Evolutionary conservation across 2,113 vertebrate species (phyloP), one percentile per base, ranked within the genome.

Genomic region (Chroicocephalus ridibundus): DNA sequence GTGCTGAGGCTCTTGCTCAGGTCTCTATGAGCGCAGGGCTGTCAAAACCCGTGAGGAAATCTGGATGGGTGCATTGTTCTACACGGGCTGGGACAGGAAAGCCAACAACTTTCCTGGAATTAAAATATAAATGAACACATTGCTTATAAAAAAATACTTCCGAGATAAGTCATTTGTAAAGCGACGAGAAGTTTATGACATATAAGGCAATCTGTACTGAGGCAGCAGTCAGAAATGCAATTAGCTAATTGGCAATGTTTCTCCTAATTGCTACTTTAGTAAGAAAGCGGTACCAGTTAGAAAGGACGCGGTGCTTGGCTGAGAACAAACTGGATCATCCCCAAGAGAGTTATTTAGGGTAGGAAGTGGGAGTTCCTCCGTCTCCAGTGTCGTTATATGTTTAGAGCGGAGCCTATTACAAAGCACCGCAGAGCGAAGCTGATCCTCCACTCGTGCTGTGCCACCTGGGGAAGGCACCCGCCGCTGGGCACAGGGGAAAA

Each of bases 81-180:
- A 6, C 2, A 0, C 0, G 3, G 86, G 68, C 82, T 66, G 75
- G 75, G 60, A 95, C 93, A 96, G 94, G 96, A 97, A 97, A 88
- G 54, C 66, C 72, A 93, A 31, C 78, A 93, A 82, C 82, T 97
- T 97, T 96, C 95, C 95, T 97, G 94, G 94, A 86, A 94, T 95
- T 94, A 94, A 93, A 91, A 82, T 65, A 94, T n/a, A 93, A 95
- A 92, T 74, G 92, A 96, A 55, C 60, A 25, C 95, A 51, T n/a
- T 88, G 71, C 90, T 90, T 90, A 80, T 42, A 82, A 94, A 91
- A 86, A 66, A 80, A 58, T 36, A 32, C 87, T 96, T 97, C 84
- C 13, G 20, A 94, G 71, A 86, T 60, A 94, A 94, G 81, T 93
- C 7, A 93, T 70, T 95, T 90, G 42, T 62, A 86, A 96, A 90